Percentiles rank a stretch among this genome's conserved stretches.
Conservation (phyloP, 2,113 vertebrate species). For the Sorex araneus region DNA sequence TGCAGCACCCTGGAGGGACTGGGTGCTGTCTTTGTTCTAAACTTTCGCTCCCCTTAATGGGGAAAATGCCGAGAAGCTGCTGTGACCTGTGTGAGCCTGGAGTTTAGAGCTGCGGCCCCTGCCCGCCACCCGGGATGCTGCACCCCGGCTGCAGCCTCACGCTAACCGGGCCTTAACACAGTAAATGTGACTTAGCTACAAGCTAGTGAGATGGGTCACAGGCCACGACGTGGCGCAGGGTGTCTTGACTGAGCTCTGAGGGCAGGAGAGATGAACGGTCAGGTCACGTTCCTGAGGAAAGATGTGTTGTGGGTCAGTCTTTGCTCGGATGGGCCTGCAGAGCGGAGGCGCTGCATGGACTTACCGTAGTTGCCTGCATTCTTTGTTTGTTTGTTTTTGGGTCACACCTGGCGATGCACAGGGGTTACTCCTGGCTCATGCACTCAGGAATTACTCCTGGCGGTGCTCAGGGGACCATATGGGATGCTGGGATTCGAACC, state of each 20-base stretch:
- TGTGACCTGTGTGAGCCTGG: too few relatives aligned
- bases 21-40: neutral
- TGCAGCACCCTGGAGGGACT: accelerated
- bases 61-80: neutral
- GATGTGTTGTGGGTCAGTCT: too few relatives aligned
- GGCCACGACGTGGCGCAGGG: neutral
- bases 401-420: too few relatives aligned
- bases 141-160: neutral
- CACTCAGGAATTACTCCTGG: too few relatives aligned
- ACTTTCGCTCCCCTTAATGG: neutral
- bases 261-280: neutral
- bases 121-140: neutral
- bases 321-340: neutral
- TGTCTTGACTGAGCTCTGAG: neutral
- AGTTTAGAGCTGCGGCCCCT: too few relatives aligned
- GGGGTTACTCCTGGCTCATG: too few relatives aligned
- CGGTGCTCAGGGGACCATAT: too few relatives aligned
- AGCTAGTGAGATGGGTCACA: neutral
- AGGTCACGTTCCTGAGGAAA: neutral
- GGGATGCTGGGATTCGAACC: too few relatives aligned
- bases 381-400: too few relatives aligned
- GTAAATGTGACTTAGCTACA: too few relatives aligned
- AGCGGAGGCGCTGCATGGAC: neutral
- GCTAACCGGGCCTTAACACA: neutral
- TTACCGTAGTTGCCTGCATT: neutral